Base-by-base conservation (phyloP, 2,797 vertebrate genomes). In the Catharus ustulatus region DNA sequence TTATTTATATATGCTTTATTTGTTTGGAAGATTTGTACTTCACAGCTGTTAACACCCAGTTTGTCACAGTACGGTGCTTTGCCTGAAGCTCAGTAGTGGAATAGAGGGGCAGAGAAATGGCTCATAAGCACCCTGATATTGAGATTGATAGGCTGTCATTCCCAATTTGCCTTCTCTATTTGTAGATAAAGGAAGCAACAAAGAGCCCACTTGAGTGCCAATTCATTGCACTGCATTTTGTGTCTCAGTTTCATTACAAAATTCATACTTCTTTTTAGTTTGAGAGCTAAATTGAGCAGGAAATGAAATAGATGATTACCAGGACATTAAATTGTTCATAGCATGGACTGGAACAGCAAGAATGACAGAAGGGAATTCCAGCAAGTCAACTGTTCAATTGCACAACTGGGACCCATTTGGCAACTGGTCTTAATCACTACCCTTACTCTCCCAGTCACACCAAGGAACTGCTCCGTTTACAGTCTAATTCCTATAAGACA, bases 281-380 rank as follows among this genome's bases (percentile, higher is more conserved):
- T 89, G 54, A 57, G 74, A 67, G 43, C 9, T 59, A 77, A 83
- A 20, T 24, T 72, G 58, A 74, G 36, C 75, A 95, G 87, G 84
- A 95, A 95, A 91, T 91, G 2, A 96, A 93, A 93, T 40, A 84
- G 66, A 32, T 85, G 18, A 38, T 63, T 94, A 58, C 68, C 76
- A 91, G 58, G 72, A 89, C 73, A 78, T 80, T 43, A 46, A 92
- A 10, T 58, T 92, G 68, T 85, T 95, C 75, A 48, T 72, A 66
- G 15, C 12, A 46, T 15, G 29, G 48, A 69, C 51, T 80, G 32
- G 15, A 92, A 71, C 40, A 87, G 30, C 46, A 68, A 75, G 57
- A 85, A 85, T 0, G 5, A 58, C 58, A 54, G 85, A 74, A 89
- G 51, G 69, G 68, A 96, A 68, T 93, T 92, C 73, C 79, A 89